These are phyloP conservation scores for Leptoclinus maculatus DNA, from an alignment of 2,797 vertebrate genomes.

Conservation along the genomic window DNA sequence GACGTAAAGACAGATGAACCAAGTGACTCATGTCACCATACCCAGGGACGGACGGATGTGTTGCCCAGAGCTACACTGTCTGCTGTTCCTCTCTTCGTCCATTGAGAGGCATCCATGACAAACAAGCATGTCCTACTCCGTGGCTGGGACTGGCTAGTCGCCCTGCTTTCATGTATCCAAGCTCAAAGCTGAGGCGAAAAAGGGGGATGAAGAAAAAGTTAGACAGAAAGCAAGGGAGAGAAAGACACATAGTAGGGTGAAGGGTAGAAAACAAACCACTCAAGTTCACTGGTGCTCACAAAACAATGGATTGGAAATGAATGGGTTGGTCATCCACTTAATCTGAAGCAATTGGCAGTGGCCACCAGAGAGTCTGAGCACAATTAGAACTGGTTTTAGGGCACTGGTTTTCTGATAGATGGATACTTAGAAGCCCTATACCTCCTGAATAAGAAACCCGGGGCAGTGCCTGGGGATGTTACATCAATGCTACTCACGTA, in stretches of 20 bases:
- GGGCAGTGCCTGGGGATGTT: conserved; percentile 62
- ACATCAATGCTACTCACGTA: conserved; percentile 80
- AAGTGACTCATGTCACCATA: conserved; percentile 46
- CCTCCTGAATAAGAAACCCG: conserved; percentile 74
- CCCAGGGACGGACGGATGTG: conserved; percentile 42
- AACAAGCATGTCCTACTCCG: conserved; percentile 67
- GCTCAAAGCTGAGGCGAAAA: conserved; percentile 24
- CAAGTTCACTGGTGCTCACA: conserved; percentile 34
- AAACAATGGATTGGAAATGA: conserved; percentile 73
- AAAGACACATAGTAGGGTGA: conserved; percentile 35
- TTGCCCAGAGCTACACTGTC: conserved; percentile 70
- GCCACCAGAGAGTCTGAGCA: conserved; percentile 70
- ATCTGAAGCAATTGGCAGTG: conserved; percentile 67
- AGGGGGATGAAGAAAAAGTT: conserved; percentile 32
- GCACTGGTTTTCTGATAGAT: conserved; percentile 78
- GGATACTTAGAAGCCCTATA: conserved; percentile 75
- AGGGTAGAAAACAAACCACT: conserved; percentile 50
- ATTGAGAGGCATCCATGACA: conserved; percentile 67
- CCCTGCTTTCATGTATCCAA: conserved; percentile 55
- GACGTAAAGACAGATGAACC: conserved; percentile 58
- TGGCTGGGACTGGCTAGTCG: conserved; percentile 47
- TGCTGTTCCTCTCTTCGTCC: conserved; percentile 55
- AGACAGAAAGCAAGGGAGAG: conserved; percentile 11
- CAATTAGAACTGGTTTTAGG: conserved; percentile 80
- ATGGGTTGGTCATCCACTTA: conserved; percentile 73